These are phyloP conservation scores for Chironomus striatipennis DNA, from an alignment of 1,140 invertebrate genomes.

Conservation along the genomic window DNA sequence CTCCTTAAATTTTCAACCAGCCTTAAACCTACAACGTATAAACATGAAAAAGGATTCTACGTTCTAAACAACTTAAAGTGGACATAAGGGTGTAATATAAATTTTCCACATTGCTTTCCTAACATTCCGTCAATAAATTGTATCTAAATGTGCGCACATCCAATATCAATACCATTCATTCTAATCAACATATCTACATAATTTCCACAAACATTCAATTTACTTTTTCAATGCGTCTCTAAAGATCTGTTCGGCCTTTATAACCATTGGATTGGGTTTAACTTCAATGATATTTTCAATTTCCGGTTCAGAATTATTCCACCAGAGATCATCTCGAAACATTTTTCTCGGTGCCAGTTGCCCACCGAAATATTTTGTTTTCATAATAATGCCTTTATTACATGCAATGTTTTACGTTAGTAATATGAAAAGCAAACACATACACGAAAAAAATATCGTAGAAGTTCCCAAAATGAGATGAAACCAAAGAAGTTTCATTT, in stretches of 20 bases:
- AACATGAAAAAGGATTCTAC: no score
- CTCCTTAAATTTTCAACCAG: no score
- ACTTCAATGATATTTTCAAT: background rate
- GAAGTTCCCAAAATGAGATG: no score
- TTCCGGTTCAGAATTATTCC: background rate
- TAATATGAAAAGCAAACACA: no score
- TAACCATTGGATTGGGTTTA: background rate
- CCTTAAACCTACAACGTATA: no score
- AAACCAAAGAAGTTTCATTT: no score
- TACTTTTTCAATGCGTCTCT: conserved; percentile 16
- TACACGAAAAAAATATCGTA: no score
- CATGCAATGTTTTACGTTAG: conserved; percentile 17
- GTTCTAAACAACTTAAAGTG: no score
- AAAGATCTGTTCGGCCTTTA: background rate
- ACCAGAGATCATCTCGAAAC: conserved; percentile 20
- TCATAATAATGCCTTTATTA: conserved; percentile 24
- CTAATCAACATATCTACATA: background rate
- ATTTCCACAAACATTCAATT: background rate
- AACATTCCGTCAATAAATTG: no score
- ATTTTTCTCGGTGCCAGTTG: background rate
- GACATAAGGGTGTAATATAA: no score
- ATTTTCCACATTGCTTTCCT: no score
- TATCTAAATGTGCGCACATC: no score
- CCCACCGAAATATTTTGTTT: conserved; percentile 16
- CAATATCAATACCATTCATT: background rate